Evolutionary conservation across 1,140 invertebrate species (phyloP), one percentile per base, ranked within the genome.

Genomic region (Protaetia brevitarsis): DNA sequence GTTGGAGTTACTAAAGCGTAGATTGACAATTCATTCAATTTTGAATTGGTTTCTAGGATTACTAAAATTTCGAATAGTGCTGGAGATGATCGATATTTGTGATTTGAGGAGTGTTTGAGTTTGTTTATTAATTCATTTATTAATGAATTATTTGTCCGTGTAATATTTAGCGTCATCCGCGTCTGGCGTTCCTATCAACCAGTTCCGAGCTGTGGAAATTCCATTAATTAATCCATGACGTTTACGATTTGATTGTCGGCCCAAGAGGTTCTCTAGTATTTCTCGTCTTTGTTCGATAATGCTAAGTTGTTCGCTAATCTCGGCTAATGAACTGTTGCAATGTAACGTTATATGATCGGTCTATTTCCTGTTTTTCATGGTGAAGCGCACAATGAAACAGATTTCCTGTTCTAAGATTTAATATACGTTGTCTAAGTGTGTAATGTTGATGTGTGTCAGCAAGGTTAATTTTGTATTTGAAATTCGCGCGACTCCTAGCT

Each of bases 121-220:
- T n/a, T 59, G 26, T 31, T 28, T 2, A 28, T n/a, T 27, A 19
- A n/a, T n/a, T 59, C 57, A 13, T 29, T 31, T 2, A n/a, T 6
- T n/a, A 68, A 60, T 19, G 37, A 66, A 29, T 68, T 37, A 19
- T 8, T n/a, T 66, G 27, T 70, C 69, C 7, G 58, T 28, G 61
- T 68, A 72, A 59, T 64, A 72, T 51, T 67, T 19, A n/a, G 67
- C 69, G 36, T 73, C 68, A n/a, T 68, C 69, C 1, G 69, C 67
- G 29, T 72, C 69, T 2, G 70, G 66, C 1, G 65, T 64, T n/a
- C 74, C 74, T 21, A 75, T 73, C 6, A 73, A 36, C 68, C 67
- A 77, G 65, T 75, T 75, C 2, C 73, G 37, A 4, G 65, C 28
- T 5, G 70, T 59, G 21, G 68, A 64, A 11, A 74, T 21, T 28